Percentiles rank a stretch among this genome's conserved stretches.
Conservation (phyloP, 2,888 invertebrate genomes). For the Drosophila trichaetosa region DNA sequence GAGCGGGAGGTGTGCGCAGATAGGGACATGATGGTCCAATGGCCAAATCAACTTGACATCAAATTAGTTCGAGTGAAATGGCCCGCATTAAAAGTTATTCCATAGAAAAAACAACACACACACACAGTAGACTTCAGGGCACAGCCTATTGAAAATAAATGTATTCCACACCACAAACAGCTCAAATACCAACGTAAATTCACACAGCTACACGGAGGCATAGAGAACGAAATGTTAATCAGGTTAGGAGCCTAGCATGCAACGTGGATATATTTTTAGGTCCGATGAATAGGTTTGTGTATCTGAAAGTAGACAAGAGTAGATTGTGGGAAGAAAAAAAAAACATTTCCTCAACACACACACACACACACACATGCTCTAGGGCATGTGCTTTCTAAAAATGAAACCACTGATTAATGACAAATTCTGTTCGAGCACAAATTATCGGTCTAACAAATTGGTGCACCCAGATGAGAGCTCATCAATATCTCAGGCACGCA, state of each 20-base stretch:
- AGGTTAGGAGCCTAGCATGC: slow-evolving; percentile 53
- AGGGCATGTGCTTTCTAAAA: slow-evolving; percentile 54
- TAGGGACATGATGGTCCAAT: slow-evolving; percentile 2
- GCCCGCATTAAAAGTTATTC: slow-evolving; percentile 33
- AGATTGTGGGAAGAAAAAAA: slow-evolving; percentile 16
- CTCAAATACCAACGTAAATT: slow-evolving; percentile 28
- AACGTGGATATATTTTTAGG: slow-evolving; percentile 57
- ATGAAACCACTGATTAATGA: slow-evolving; percentile 77
- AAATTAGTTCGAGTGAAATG: slow-evolving; percentile 47
- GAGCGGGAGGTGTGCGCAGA: slow-evolving; percentile 20
- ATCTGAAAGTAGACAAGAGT: slow-evolving; percentile 38
- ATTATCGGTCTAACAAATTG: slow-evolving; percentile 73
- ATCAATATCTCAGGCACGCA: slow-evolving; percentile 61
- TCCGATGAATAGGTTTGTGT: slow-evolving; percentile 36
- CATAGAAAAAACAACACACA: neutral
- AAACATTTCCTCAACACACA: neutral
- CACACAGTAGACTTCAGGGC: slow-evolving; percentile 5
- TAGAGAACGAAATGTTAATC: slow-evolving; percentile 71
- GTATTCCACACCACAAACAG: slow-evolving; percentile 22
- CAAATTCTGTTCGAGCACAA: slow-evolving; percentile 62
- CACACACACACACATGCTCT: slow-evolving; percentile 1
- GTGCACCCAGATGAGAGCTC: slow-evolving; percentile 41
- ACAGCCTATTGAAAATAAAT: slow-evolving; percentile 38
- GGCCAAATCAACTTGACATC: slow-evolving; percentile 57
- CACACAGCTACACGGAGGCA: slow-evolving; percentile 15